These are phyloP conservation scores for Holothuria scabra DNA, from an alignment of 53 echinoderm and acorn worm genomes.

Conservation along the genomic window DNA sequence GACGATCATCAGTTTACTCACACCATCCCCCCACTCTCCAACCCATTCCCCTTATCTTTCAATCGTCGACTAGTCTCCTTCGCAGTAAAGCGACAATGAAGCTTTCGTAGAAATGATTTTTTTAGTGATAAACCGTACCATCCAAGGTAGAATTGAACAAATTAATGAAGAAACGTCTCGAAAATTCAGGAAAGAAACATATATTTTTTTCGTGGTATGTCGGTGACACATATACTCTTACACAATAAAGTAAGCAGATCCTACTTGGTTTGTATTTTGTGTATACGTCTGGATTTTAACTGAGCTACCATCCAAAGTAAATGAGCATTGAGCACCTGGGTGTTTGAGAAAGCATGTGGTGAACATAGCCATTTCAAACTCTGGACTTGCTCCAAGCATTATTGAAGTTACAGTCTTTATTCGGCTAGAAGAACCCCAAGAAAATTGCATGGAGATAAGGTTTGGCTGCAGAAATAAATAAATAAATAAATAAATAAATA, in stretches of 20 bases:
- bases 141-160: no score
- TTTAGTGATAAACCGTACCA: no score
- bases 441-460: constrained; percentile 64
- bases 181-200: no score
- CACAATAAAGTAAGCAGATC: constrained; percentile 77
- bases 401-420: constrained; percentile 74
- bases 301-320: constrained; percentile 66
- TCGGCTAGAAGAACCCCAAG: constrained; percentile 22
- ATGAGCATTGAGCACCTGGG: constrained; percentile 55
- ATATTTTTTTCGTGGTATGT: no score
- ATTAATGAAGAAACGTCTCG: no score
- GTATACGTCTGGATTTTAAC: constrained; percentile 75
- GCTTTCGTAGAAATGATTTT: no score
- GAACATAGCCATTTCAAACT: constrained; percentile 90
- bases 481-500: not conserved
- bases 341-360: constrained; percentile 75
- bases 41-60: no score
- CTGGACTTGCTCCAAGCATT: constrained; percentile 82
- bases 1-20: no score
- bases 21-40: no score
- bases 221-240: constrained; percentile 24
- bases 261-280: constrained; percentile 51
- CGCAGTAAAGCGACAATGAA: no score
- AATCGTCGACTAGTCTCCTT: no score
- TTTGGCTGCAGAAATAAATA: constrained; percentile 53